phyloP scores from a whole-genome alignment of 1,140 invertebrate genomes.

The Drosophila nebulosa region DNA sequence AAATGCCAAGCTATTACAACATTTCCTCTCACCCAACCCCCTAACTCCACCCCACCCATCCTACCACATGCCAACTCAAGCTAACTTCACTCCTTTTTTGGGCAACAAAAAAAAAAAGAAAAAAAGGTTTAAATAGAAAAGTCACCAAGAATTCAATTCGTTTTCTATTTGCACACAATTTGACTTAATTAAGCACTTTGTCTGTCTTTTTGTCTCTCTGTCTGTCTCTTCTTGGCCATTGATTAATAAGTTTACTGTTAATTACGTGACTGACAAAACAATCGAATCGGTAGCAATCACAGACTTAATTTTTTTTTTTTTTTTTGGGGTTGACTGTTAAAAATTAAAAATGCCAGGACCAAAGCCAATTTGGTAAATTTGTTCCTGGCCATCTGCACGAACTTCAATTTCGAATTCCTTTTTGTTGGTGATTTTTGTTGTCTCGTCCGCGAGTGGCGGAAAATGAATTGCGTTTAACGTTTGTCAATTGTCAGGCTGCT shows the following conservation, averaged over 20 bases:
- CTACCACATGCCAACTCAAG: too few relatives aligned
- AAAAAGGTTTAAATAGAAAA: neutral
- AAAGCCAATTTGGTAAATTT: slow-evolving; percentile 27
- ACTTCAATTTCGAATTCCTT: slow-evolving; percentile 15
- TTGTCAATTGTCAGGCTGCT: slow-evolving; percentile 45
- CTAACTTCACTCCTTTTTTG: neutral
- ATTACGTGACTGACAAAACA: slow-evolving; percentile 58
- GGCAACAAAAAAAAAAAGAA: neutral
- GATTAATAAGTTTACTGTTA: slow-evolving; percentile 70
- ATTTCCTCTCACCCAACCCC: neutral
- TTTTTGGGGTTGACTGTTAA: slow-evolving; percentile 23
- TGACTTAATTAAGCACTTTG: slow-evolving; percentile 58
- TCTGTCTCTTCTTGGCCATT: slow-evolving; percentile 8
- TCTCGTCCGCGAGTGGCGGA: neutral
- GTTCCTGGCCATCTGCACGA: slow-evolving; percentile 2
- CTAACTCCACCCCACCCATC: neutral
- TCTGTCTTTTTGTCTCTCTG: neutral
- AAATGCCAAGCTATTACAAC: slow-evolving; percentile 43
- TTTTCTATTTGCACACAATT: slow-evolving; percentile 59
- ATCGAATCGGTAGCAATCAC: slow-evolving; percentile 40
- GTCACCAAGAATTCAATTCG: slow-evolving; percentile 27
- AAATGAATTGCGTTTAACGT: slow-evolving; percentile 67
- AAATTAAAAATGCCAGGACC: slow-evolving; percentile 65
- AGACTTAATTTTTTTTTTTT: slow-evolving; percentile 6
- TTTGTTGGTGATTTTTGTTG: neutral